Evolutionary conservation across 2,113 vertebrate genomes (phyloP).

Genomic region (Urocitellus parryii): DNA sequence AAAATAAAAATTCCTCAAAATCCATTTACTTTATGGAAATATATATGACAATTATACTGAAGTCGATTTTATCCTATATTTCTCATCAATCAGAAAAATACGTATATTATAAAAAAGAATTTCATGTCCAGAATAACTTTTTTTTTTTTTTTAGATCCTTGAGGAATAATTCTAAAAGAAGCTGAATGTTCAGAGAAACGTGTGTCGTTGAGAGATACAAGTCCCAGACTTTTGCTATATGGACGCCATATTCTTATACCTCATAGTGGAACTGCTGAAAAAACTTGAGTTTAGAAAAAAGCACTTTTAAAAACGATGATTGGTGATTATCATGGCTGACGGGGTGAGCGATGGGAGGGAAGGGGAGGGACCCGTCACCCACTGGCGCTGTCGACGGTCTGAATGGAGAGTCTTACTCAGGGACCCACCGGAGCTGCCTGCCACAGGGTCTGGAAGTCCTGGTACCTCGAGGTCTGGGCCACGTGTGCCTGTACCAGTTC

Average conservation of each 20-base stretch:
- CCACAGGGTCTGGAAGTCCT: slow-evolving; percentile 1
- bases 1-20: slow-evolving; percentile 76
- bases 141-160: slow-evolving; percentile 3
- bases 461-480: not conserved
- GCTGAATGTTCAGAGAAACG: slow-evolving; percentile 24
- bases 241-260: not conserved
- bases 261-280: slow-evolving; percentile 71
- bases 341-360: slow-evolving; percentile 79
- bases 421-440: not conserved
- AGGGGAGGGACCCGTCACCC: slow-evolving; percentile 60
- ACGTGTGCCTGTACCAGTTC: not conserved
- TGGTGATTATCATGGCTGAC: not conserved
- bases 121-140: slow-evolving; percentile 58
- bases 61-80: slow-evolving; percentile 49
- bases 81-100: slow-evolving; percentile 66
- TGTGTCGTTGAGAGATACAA: slow-evolving; percentile 55
- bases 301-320: not conserved
- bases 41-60: slow-evolving; percentile 71
- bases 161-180: slow-evolving; percentile 63
- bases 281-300: slow-evolving; percentile 75
- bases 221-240: slow-evolving; percentile 47
- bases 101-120: slow-evolving; percentile 63
- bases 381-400: slow-evolving; percentile 76
- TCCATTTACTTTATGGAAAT: slow-evolving; percentile 74
- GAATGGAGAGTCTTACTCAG: slow-evolving; percentile 68